Evolutionary conservation across 2,888 invertebrate genomes (phyloP), one percentile per base, ranked within the genome.

Genomic region (Melinaea marsaeus): DNA sequence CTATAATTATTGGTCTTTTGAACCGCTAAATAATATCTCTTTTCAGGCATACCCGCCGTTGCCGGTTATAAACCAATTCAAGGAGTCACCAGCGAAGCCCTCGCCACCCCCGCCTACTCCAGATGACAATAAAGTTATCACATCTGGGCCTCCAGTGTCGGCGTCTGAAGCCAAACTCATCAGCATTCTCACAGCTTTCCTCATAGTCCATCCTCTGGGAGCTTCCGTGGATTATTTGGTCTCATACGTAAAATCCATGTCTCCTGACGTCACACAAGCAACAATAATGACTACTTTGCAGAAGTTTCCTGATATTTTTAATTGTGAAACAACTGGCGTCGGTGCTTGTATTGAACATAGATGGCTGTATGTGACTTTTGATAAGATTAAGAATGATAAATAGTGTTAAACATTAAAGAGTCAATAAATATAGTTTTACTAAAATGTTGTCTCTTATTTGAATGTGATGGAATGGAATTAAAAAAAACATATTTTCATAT

Each of bases 141-240:
- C 64, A 2, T 65, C 73, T 2, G 73, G 74, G 3, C 69, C 77
- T 13, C 33, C 70, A 4, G 73, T 79, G 0, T 71, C 77, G 5
- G 74, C 78, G 3, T 76, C 80, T 6, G 87, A 88, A 62, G 87
- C 85, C 4, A 86, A 85, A 66, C 81, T 88, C 56, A 84, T 88
- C 73, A 84, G 86, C 64, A 75, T 87, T n/a, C 64, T 88, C 34
- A 85, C 88, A 5, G 81, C 86, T 2, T 88, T 87, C 76, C 80
- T 88, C 0, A 76, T 88, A 74, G 85, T 85, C 0, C 88, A 88
- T 62, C 88, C 88, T 0, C 71, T 84, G 0, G 88, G 88, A 0
- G 86, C 84, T 0, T 81, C 82, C 0, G 48, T 84, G 13, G 88
- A 88, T 61, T 84, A 86, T 60, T 72, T 88, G 0, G 78, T 83